Percentiles rank a stretch among this genome's conserved stretches.
Conservation (phyloP, 1,140 invertebrate species). For the Metaphire vulgaris region DNA sequence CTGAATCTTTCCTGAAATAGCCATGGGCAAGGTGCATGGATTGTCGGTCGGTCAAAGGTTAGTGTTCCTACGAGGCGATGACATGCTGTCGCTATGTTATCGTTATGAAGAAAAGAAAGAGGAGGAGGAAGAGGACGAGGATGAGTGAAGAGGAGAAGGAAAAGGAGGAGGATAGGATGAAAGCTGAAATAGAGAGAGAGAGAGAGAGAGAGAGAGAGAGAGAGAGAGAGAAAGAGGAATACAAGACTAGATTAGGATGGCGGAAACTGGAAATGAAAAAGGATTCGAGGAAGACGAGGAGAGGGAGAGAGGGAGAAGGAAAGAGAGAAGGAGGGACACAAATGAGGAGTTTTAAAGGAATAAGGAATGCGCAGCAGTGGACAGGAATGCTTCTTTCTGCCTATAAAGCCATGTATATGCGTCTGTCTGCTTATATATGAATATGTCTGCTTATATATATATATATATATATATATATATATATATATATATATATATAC, state of each 20-base stretch:
- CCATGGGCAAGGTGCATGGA: too few species aligned
- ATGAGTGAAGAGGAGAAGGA: not conserved
- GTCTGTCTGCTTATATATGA: not conserved
- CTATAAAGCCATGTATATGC: not conserved
- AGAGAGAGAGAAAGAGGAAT: not conserved
- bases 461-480: not conserved
- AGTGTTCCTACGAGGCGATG: too few species aligned
- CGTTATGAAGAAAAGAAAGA: not conserved
- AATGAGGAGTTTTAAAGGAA: not conserved
- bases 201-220: not conserved
- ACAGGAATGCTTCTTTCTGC: not conserved
- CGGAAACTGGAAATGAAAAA: too few species aligned
- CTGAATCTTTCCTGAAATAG: too few species aligned
- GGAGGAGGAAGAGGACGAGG: not conserved
- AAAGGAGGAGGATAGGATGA: not conserved
- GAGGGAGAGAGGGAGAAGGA: not conserved
- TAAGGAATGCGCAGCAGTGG: not conserved
- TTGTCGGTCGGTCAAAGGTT: too few species aligned
- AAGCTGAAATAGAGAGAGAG: not conserved
- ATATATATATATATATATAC: not conserved
- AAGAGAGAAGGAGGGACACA: not conserved
- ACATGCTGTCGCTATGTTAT: too few species aligned
- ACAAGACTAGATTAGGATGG: not conserved
- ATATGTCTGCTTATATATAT: not conserved
- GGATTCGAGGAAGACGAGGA: not conserved